These are phyloP conservation scores for Rhizomys pruinosus DNA, from an alignment of 2,113 vertebrate genomes.

Conservation along the genomic window DNA sequence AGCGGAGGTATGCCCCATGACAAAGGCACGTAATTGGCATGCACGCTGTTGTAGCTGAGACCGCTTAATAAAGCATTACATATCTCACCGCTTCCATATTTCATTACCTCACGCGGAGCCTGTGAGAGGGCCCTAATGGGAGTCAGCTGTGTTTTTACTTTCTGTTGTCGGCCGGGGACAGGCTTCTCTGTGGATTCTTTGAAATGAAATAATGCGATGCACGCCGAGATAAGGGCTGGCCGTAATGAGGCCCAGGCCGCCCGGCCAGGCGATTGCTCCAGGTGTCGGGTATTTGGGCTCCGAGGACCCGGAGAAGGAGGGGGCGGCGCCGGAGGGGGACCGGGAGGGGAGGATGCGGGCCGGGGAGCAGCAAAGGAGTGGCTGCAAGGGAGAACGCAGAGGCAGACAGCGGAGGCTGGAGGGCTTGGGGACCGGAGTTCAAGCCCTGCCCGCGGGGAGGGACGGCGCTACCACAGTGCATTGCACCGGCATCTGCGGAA, in stretches of 20 bases:
- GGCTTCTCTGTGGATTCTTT: constrained; percentile 91
- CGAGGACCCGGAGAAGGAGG: constrained; percentile 32
- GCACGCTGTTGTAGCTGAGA: constrained; percentile 93
- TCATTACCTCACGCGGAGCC: constrained; percentile 94
- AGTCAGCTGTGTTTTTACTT: constrained; percentile 99
- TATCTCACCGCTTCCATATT: constrained; percentile 96
- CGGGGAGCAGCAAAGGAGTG: background rate
- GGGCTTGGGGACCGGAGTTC: background rate
- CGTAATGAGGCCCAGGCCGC: constrained; percentile 91
- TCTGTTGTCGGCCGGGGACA: constrained; percentile 90
- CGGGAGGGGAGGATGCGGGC: background rate
- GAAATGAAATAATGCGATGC: constrained; percentile 92
- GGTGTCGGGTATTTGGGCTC: constrained; percentile 88
- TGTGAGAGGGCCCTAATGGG: constrained; percentile 96
- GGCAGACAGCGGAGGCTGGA: background rate
- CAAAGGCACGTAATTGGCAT: constrained; percentile 92
- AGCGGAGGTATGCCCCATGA: too few species aligned
- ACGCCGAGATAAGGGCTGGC: constrained; percentile 90
- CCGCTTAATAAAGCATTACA: constrained; percentile 99
- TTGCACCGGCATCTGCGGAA: background rate
- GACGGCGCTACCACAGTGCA: background rate
- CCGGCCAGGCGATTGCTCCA: constrained; percentile 89
- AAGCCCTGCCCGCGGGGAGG: background rate
- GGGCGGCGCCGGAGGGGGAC: constrained; percentile 52
- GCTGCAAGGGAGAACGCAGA: background rate